These are phyloP conservation scores for Trichoplusia ni DNA, from an alignment of 1,140 invertebrate species.

Conservation along the genomic window DNA sequence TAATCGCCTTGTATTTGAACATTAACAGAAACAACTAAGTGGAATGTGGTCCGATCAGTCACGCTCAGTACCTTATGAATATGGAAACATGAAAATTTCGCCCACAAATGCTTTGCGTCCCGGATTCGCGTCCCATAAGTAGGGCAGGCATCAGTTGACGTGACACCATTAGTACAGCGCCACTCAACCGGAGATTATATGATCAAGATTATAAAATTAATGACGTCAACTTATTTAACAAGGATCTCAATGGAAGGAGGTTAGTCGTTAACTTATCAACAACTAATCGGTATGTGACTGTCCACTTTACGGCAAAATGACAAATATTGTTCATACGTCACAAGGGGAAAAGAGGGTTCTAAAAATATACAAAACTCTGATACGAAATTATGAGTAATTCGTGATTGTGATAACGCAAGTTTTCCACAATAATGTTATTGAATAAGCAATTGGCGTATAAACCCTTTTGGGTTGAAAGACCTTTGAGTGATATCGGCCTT, in stretches of 20 bases:
- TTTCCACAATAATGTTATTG: no score
- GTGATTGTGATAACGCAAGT: no score
- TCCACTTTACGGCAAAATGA: no score
- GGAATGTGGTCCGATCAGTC: conserved; percentile 28
- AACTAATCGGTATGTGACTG: not conserved
- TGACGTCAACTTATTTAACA: not conserved
- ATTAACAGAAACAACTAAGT: not conserved
- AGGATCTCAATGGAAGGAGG: not conserved
- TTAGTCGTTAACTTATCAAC: not conserved
- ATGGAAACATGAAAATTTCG: conserved; percentile 18
- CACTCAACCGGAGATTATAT: not conserved
- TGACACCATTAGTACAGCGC: conserved; percentile 10
- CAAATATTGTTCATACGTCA: no score
- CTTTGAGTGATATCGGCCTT: no score
- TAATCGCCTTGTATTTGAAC: conserved; percentile 3
- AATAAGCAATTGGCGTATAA: no score
- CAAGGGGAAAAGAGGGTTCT: no score
- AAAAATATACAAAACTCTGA: no score
- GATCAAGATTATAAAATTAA: conserved; percentile 6
- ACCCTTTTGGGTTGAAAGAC: no score
- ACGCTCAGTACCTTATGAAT: conserved; percentile 28
- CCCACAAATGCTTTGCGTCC: conserved; percentile 8
- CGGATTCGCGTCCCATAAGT: not conserved
- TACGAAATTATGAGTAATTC: no score
- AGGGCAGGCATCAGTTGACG: conserved; percentile 8